Base-by-base conservation (phyloP, 2,113 vertebrate genomes). In the Conger conger region DNA sequence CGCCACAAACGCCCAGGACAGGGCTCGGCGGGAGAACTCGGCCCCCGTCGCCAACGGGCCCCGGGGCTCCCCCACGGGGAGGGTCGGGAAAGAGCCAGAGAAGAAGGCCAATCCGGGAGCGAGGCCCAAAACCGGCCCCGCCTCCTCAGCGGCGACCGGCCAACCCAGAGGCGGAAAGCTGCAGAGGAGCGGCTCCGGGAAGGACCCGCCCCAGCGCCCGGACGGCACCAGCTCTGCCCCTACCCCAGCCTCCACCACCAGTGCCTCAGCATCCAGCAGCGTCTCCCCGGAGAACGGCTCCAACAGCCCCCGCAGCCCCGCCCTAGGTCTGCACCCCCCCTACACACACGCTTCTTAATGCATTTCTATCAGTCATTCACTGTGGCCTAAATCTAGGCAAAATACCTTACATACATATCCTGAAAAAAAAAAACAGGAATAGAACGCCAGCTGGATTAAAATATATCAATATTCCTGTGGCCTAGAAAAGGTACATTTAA, bases 111-210 rank as follows among this genome's bases (percentile, higher is more conserved):
- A 86, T 84, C 88, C 92, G 79, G 96, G 96, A 68, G 96, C 96
- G 11, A 96, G 97, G 89, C 96, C 97, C 63, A 99, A 97, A 93
- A 93, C 90, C 94, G n/a, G 86, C 94, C 68, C 93, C 90, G 0
- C 91, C 89, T 13, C 68, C 68, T n/a, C 68, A 18, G 57, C 18
- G 0, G 68, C 2, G 68, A 91, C 89, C 0, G 36, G 84, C 33
- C 96, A 94, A 79, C 86, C 92, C 50, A 94, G 94, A 90, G 86
- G 89, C 88, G 82, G 15, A n/a, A 97, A 96, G 87, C 85, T 93
- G 23, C 86, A 92, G 83, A 98, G 93, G 90, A 95, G 93, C 89
- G 76, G 18, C 9, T 86, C 88, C 13, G 95, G 92, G 81, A 92
- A 94, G 84, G 95, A 95, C 76, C 93, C 92, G 81, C 91, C 94